Evolutionary conservation across 2,888 invertebrate species (phyloP), one percentile per base, ranked within the genome.

Genomic region (Hybos culiciformis): DNA sequence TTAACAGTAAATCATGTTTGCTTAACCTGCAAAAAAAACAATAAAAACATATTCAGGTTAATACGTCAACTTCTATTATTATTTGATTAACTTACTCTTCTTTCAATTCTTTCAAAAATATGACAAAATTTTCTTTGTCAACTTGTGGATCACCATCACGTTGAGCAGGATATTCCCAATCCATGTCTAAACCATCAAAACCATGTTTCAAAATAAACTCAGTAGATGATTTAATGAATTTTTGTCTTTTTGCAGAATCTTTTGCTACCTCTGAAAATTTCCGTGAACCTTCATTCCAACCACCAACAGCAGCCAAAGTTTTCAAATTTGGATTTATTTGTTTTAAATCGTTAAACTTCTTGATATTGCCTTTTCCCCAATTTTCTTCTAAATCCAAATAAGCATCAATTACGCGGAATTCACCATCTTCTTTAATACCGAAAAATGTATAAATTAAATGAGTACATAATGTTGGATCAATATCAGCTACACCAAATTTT

Each of bases 361-460:
- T 54, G 3, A 66, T 57, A 41, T 63, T n/a, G n/a, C 74, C 65
- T 55, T 63, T 64, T 15, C 76, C 79, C 56, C 71, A 70, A 50
- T 75, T 67, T 37, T 78, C 76, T 17, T 75, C 69, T 3, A 80
- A 59, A 54, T 84, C 85, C 39, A 77, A 63, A 57, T 69, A 73
- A 0, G 72, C 54, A 54, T 83, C 82, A 12, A 80, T 61, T 1
- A 77, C 61, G 3, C 65, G 58, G 1, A 81, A 55, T 0, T 60
- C 63, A 2, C 77, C 76, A 36, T 69, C 62, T 2, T 56, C 44
- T 31, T 71, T 60, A 9, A 85, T 66, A 1, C 83, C 85, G 20
- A 76, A 72, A 56, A 88, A 88, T 0, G 78, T 65, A 56, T 85
- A 88, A 12, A 84, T 72, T 36, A 82, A 43, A 56, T 87, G 85